Evolutionary conservation across 2,113 vertebrate genomes (phyloP).

Genomic region (Phyllostomus hastatus): DNA sequence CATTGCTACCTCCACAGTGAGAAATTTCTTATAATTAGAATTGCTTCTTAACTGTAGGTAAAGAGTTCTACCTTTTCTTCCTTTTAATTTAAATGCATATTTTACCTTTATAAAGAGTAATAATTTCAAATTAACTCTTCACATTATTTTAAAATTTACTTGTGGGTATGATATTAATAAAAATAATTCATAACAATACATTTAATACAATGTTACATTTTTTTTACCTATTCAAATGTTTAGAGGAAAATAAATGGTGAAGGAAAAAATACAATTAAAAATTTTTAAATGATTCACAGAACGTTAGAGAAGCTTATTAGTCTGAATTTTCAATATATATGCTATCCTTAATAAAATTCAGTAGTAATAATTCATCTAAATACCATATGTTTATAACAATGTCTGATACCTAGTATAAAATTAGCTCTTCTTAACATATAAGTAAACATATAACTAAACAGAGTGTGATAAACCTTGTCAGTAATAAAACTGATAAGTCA

Average conservation of each 20-base stretch:
- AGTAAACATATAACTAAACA: not conserved
- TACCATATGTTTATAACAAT: not conserved
- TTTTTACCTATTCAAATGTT: not conserved
- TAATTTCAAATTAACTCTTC: not conserved
- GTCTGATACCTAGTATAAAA: not conserved
- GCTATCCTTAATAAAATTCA: not conserved
- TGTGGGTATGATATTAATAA: not conserved
- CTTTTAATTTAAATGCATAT: not conserved
- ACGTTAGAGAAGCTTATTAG: not conserved
- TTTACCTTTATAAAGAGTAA: not conserved
- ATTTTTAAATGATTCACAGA: not conserved
- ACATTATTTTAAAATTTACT: not conserved
- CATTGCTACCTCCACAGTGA: not conserved
- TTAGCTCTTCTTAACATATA: not conserved
- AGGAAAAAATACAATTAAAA: no score
- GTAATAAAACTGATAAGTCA: not conserved
- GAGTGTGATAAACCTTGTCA: not conserved
- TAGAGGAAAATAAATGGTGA: not conserved
- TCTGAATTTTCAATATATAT: not conserved
- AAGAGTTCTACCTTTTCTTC: not conserved
- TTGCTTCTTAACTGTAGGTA: not conserved
- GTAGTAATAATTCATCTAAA: not conserved
- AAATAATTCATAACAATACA: not conserved
- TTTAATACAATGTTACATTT: not conserved
- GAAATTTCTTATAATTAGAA: not conserved